These are phyloP conservation scores for Aphidius gifuensis DNA, from an alignment of 1,140 invertebrate species.

Conservation along the genomic window DNA sequence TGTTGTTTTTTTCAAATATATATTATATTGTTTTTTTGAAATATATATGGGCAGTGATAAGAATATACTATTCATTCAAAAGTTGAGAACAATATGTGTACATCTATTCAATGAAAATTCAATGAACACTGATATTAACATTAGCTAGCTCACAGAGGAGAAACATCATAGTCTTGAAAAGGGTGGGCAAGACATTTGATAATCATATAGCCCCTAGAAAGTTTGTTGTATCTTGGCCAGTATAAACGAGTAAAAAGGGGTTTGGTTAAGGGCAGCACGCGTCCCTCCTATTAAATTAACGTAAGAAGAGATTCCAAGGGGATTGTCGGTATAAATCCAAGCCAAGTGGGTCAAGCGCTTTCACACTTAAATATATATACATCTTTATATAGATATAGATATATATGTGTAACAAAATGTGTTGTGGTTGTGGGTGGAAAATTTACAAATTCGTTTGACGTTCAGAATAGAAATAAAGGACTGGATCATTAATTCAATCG, in stretches of 20 bases:
- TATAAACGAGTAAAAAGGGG: slow-evolving; percentile 30
- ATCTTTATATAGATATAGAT: no score
- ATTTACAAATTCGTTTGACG: background rate
- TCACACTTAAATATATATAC: slow-evolving; percentile 17
- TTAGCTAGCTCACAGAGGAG: slow-evolving; percentile 1
- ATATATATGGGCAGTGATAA: no score
- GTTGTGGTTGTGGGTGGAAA: background rate
- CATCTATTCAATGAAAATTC: slow-evolving; percentile 10
- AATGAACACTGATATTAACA: slow-evolving; percentile 19
- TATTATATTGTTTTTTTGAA: no score
- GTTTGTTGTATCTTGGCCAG: slow-evolving; percentile 4
- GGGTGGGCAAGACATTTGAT: slow-evolving; percentile 11
- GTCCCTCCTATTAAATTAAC: slow-evolving; percentile 54
- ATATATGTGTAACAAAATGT: background rate
- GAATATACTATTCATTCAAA: no score
- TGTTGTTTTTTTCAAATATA: no score
- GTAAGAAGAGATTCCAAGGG: slow-evolving; percentile 38
- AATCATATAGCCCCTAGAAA: slow-evolving; percentile 1
- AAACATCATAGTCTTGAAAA: slow-evolving; percentile 4
- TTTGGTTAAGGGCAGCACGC: slow-evolving; percentile 40
- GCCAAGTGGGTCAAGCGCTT: slow-evolving; percentile 38
- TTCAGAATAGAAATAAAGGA: background rate
- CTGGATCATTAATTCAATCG: slow-evolving; percentile 7
- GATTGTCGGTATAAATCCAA: slow-evolving; percentile 36
- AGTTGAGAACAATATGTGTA: background rate